Evolutionary conservation across 2,797 vertebrate genomes (phyloP).

Genomic region (Sebastes paucispinis): DNA sequence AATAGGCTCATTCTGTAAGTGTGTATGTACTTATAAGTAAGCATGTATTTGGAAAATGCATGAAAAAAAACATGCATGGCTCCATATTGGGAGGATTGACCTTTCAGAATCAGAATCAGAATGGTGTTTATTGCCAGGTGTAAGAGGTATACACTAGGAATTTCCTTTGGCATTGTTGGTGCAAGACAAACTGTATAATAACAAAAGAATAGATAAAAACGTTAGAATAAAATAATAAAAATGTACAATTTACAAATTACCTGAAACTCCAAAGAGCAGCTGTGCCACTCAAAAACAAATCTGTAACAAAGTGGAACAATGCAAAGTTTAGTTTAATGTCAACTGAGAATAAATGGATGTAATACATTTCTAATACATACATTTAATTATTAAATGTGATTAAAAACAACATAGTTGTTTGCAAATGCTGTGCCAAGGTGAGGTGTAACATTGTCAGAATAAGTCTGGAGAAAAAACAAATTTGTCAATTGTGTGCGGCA

Average conservation of each 20-base stretch:
- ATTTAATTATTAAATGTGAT: not conserved
- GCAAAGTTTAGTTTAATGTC: not conserved
- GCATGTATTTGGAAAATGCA: too few relatives aligned
- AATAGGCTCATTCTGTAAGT: not conserved
- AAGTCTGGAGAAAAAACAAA: not conserved
- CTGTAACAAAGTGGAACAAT: not conserved
- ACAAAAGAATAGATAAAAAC: too few relatives aligned
- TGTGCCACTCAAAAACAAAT: not conserved
- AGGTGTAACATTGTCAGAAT: not conserved
- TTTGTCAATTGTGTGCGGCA: not conserved
- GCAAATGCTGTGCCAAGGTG: not conserved
- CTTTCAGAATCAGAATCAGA: too few relatives aligned
- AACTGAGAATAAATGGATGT: not conserved
- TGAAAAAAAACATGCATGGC: too few relatives aligned
- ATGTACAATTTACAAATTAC: too few relatives aligned
- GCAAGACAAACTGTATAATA: too few relatives aligned
- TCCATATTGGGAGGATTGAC: not conserved
- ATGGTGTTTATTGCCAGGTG: too few relatives aligned
- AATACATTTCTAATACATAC: not conserved
- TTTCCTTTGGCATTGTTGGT: too few relatives aligned
- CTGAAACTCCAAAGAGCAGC: not conserved
- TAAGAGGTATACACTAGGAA: too few relatives aligned
- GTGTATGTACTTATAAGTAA: too few relatives aligned
- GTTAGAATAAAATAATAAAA: too few relatives aligned
- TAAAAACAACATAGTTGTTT: not conserved